These are phyloP conservation scores for Oreochromis tanganicae DNA, from an alignment of 2,113 vertebrate species.

Conservation along the genomic window DNA sequence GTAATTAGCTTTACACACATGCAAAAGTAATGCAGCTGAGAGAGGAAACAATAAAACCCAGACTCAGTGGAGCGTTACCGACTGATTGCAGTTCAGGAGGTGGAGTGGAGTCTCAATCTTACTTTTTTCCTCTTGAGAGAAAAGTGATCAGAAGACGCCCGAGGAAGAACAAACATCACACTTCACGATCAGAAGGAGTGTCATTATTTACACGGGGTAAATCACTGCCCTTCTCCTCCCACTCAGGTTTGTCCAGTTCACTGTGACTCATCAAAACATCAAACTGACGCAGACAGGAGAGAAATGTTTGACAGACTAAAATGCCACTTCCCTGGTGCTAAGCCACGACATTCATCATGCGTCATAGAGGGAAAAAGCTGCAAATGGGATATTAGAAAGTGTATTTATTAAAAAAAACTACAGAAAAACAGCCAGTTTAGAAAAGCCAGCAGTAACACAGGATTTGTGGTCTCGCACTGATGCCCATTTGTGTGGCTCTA, in stretches of 20 bases:
- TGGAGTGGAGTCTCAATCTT: not conserved
- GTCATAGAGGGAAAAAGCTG: not conserved
- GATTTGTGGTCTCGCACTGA: not conserved
- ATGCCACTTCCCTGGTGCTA: not conserved
- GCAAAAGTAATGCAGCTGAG: not conserved
- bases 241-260: not conserved
- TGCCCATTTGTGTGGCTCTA: not conserved
- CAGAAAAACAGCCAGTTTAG: not conserved
- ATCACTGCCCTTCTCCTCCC: not conserved
- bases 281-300: not conserved
- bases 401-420: not conserved
- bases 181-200: not conserved
- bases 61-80: not conserved
- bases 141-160: not conserved
- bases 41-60: not conserved
- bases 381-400: not conserved
- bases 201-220: not conserved
- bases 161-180: not conserved
- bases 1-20: not conserved
- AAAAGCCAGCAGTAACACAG: not conserved
- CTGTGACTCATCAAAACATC: slow-evolving; percentile 31
- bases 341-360: not conserved
- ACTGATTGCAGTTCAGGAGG: not conserved
- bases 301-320: not conserved
- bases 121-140: not conserved